Conservation (phyloP, 2,113 vertebrate genomes). For the Serinus canaria region DNA sequence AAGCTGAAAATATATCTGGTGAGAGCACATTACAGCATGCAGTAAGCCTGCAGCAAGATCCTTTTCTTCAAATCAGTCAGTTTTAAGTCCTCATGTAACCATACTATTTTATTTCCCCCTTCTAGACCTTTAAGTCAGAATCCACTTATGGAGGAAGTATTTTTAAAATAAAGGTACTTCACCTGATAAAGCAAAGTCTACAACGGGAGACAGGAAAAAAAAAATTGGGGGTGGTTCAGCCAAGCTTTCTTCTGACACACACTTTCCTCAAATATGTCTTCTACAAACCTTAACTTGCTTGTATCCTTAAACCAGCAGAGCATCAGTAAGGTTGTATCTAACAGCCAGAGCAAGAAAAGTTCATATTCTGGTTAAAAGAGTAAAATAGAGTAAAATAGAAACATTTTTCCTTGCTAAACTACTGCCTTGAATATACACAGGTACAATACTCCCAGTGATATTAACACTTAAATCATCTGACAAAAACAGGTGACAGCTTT, state of each 20-base stretch:
- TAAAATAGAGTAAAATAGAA: background rate
- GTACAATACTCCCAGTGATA: background rate
- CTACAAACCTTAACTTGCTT: background rate
- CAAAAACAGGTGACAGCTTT: background rate
- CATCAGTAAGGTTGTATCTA: background rate
- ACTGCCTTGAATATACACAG: background rate
- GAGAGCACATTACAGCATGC: background rate
- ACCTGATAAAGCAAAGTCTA: background rate
- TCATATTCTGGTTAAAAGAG: background rate
- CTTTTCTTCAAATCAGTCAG: background rate
- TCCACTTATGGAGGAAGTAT: background rate
- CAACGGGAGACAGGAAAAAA: background rate
- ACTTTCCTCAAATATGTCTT: background rate
- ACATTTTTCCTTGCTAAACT: background rate
- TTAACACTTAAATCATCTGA: background rate
- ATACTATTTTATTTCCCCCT: background rate
- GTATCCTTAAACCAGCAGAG: background rate
- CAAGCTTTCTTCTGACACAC: background rate
- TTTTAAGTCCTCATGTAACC: background rate
- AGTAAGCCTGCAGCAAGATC: background rate
- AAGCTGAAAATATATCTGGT: background rate
- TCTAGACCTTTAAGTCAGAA: background rate
- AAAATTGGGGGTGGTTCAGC: accelerated
- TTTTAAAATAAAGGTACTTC: background rate
- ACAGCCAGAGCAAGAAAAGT: background rate